phyloP scores from a whole-genome alignment of 2,888 invertebrate genomes.

The Meteorus colon region DNA sequence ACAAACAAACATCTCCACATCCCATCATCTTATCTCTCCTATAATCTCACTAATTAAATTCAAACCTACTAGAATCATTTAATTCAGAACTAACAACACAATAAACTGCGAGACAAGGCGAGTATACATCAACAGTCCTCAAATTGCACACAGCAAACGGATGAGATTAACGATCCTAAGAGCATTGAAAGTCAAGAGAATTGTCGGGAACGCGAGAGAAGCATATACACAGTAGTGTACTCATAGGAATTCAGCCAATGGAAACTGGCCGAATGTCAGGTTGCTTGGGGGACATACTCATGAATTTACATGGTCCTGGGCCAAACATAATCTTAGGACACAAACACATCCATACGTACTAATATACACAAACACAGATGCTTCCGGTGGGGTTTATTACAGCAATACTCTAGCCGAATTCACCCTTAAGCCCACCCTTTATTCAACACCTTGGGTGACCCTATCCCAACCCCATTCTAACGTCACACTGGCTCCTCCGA shows the following conservation, averaged over 20 bases:
- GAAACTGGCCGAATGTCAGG: conserved; percentile 52
- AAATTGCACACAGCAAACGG: background rate
- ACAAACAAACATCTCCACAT: no score
- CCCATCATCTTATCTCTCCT: no score
- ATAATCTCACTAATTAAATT: no score
- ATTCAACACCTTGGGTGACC: conserved; percentile 31
- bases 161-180: background rate
- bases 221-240: conserved; percentile 10
- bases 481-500: background rate
- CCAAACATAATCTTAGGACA: conserved; percentile 54
- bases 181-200: conserved; percentile 30
- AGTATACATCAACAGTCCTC: background rate
- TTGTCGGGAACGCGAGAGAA: conserved; percentile 28
- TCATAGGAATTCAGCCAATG: conserved; percentile 29
- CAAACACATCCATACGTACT: conserved; percentile 40
- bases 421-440: conserved; percentile 28
- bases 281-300: conserved; percentile 50
- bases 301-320: conserved; percentile 58
- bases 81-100: background rate
- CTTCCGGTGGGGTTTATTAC: conserved; percentile 32
- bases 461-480: conserved; percentile 31
- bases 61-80: no score
- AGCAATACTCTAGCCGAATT: conserved; percentile 12
- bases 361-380: conserved; percentile 47
- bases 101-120: background rate